Evolutionary conservation across 1,140 invertebrate genomes (phyloP), one percentile per base, ranked within the genome.

Genomic region (Metaphire vulgaris): DNA sequence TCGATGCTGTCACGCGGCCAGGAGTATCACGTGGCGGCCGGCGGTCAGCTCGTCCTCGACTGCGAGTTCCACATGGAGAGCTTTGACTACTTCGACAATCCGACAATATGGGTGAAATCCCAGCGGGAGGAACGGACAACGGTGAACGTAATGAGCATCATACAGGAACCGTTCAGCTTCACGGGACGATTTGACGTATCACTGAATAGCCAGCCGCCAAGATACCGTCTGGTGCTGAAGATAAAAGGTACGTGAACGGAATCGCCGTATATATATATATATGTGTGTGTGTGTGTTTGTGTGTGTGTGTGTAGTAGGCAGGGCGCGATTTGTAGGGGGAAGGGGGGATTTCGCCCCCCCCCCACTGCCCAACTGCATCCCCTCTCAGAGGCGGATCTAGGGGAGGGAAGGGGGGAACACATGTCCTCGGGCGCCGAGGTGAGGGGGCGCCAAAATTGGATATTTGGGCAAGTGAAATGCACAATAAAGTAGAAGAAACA

Each of bases 61-160:
- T 71, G 69, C 30, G 69, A 71, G 30, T 71, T 71, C 69, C 26
- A 71, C 69, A 16, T 71, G 69, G 69, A 71, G 28, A 32, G 32
- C 29, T 71, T 32, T 33, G 28, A 71, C 29, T 30, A n/a, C 1
- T 71, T 71, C 33, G 69, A 71, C 69, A 71, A 71, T 32, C 69
- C 69, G 28, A 33, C 33, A 26, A 71, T 71, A 30, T 71, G 69
- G 69, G n/a, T 71, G 30, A 71, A 71, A 31, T 71, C 69, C 33
- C 69, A 71, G 69, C 2, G 30, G 26, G 30, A 26, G 1, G 69
- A 71, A 33, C 30, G 33, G 26, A 71, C 33, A 30, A 71, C 30
- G 30, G 32, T 71, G 21, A 71, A 71, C 69, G 30, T 33, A 0
- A 71, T 71, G 69, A 31, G 21, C 33, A 33, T 71, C 2, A 71